Base-by-base conservation (phyloP, 1,140 invertebrate species). In the Danaus melanippus region DNA sequence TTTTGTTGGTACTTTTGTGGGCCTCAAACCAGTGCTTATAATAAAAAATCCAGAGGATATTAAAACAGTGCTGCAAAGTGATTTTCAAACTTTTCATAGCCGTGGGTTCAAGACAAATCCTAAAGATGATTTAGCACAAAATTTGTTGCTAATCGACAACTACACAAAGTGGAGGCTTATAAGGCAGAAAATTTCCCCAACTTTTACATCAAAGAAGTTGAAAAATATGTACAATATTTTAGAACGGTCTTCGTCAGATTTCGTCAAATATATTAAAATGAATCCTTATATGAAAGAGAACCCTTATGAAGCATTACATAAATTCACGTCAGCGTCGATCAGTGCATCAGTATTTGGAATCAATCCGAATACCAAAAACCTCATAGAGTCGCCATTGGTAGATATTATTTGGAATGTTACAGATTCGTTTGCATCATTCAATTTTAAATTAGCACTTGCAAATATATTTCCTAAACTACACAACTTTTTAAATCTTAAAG, bases 11-110 rank as follows among this genome's bases (percentile, higher is more conserved):
- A 51, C 46, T 8, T 55, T 50, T 12, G n/a, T 59, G 44, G 57
- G 47, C 8, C 65, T 58, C 0, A 67, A 43, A 8, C 73, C 71
- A 12, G 60, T 65, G 6, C 17, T 79, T 5, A 47, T 77, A 3
- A 10, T 82, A 0, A 73, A 68, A 57, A 84, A 90, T 67, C 69
- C 87, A 3, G 79, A 88, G 17, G 71, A 91, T 10, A 72, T 91
- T 8, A 86, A 89, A 64, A 60, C 76, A 10, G 84, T 91, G 10
- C 47, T 90, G 1, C 71, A 88, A 8, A 81, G 83, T 53, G 88
- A 89, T 55, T 89, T 89, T 59, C 71, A 82, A 53, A 71, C 74
- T 56, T 89, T 89, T 56, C 56, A 75, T 49, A 67, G 67, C 9
- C 69, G 81, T 46, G 76, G 79, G 12, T 50, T 84, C 0, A 10